phyloP scores from a whole-genome alignment of 2,888 invertebrate species.

The Dugesia japonica region DNA sequence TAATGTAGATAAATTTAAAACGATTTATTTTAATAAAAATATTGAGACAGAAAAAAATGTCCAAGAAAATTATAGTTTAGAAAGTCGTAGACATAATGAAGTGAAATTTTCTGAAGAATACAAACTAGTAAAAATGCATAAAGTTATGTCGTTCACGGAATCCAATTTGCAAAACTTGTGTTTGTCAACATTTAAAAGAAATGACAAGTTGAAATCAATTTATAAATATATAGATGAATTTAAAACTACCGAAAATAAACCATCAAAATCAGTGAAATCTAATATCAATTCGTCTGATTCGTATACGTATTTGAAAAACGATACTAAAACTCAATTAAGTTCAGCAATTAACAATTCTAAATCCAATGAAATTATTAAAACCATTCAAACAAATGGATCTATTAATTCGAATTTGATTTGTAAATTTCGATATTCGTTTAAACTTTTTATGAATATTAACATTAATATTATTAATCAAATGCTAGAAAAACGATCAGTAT shows the following conservation, averaged over 20 bases:
- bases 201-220: neutral
- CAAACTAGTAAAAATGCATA: neutral
- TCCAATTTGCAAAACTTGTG: neutral
- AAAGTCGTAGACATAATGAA: neutral
- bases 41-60: neutral
- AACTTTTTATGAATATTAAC: neutral
- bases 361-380: neutral
- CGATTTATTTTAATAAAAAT: neutral
- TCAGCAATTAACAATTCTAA: neutral
- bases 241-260: neutral
- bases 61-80: neutral
- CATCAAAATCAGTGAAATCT: neutral
- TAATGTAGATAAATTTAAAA: neutral
- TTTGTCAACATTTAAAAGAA: neutral
- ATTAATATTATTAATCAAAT: neutral
- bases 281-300: neutral
- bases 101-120: neutral
- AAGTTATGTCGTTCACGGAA: neutral
- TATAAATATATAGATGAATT: neutral
- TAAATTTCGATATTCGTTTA: neutral
- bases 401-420: neutral
- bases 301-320: neutral
- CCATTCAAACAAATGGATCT: neutral
- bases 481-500: neutral
- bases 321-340: neutral